Evolutionary conservation across 2,888 invertebrate genomes (phyloP), one percentile per base, ranked within the genome.

Genomic region (Dichetophora obliterata): DNA sequence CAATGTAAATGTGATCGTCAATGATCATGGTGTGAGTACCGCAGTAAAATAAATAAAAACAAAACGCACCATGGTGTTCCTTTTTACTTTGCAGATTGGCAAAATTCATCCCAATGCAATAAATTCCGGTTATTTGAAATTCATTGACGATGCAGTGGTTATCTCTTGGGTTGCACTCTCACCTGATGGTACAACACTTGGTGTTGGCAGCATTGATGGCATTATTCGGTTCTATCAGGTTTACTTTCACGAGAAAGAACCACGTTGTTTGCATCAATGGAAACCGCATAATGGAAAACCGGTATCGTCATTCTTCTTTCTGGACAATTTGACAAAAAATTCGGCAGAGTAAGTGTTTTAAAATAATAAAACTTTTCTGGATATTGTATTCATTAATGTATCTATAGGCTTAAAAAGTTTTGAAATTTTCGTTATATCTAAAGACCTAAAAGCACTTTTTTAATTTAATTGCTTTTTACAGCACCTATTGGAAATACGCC

Each of bases 141-240:
- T 86, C 66, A 81, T 82, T 5, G 91, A 92, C 77, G 93, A 93
- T 84, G 88, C 90, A 0, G 90, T 92, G 84, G 91, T 92, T 27
- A 93, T 98, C 70, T 93, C 95, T 19, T 96, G 96, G 90, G 96
- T 96, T 14, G 94, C 96, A 50, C 95, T 98, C 89, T 96, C 97
- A 63, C 97, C 98, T 0, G 98, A 98, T 90, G 98, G 97, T 34
- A 96, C 96, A 22, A 98, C 98, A 11, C 92, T 98, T 76, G 97
- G 98, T 63, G 96, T 97, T 54, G 97, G 96, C 43, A 94, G 95
- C 84, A 91, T 92, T 0, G 97, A 97, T 89, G 98, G 98, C 71
- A 92, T 93, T 85, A 96, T 98, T 69, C 95, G 96, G 89, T 98
- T 98, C 91, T 98, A 96, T 89, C 96, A 98, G 91, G 93, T 93